A percentile compares a stretch with the other conserved stretches of the same genome.
Evolutionary conservation across 2,888 invertebrate genomes (phyloP).

Genomic region (Spodoptera exigua): DNA sequence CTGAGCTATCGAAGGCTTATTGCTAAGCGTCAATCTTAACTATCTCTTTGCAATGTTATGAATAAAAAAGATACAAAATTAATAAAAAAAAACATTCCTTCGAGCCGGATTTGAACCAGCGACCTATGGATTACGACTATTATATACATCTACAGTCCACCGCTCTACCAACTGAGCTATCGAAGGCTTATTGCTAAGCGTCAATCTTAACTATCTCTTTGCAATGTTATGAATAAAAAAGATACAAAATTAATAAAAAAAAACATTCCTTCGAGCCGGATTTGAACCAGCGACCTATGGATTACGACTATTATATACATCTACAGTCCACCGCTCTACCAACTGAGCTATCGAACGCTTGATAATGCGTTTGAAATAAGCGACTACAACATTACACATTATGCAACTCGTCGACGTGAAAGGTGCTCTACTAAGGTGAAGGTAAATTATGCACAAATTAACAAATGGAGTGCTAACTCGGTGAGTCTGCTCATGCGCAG

Average conservation of each 20-base stretch:
- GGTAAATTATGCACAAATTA: slow-evolving; percentile 12
- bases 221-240: too few relatives aligned
- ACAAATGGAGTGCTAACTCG: slow-evolving; percentile 9
- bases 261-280: slow-evolving; percentile 88
- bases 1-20: slow-evolving; percentile 87
- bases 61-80: too few relatives aligned
- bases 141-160: slow-evolving; percentile 80
- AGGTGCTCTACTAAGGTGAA: slow-evolving; percentile 19
- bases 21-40: too few relatives aligned
- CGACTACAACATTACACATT: slow-evolving; percentile 13
- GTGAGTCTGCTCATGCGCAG: background rate
- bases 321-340: slow-evolving; percentile 89
- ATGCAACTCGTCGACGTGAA: slow-evolving; percentile 27
- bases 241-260: slow-evolving; percentile 32
- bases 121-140: slow-evolving; percentile 87
- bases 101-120: slow-evolving; percentile 91
- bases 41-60: too few relatives aligned
- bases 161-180: slow-evolving; percentile 75
- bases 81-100: slow-evolving; percentile 76
- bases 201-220: too few relatives aligned
- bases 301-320: slow-evolving; percentile 65
- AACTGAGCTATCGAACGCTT: slow-evolving; percentile 88
- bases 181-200: too few relatives aligned
- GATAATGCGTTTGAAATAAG: slow-evolving; percentile 23
- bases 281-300: slow-evolving; percentile 91